A percentile compares a stretch with the other conserved stretches of the same genome.
These are phyloP conservation scores for Megalops cyprinoides DNA, from an alignment of 2,797 vertebrate genomes.

Conservation along the genomic window DNA sequence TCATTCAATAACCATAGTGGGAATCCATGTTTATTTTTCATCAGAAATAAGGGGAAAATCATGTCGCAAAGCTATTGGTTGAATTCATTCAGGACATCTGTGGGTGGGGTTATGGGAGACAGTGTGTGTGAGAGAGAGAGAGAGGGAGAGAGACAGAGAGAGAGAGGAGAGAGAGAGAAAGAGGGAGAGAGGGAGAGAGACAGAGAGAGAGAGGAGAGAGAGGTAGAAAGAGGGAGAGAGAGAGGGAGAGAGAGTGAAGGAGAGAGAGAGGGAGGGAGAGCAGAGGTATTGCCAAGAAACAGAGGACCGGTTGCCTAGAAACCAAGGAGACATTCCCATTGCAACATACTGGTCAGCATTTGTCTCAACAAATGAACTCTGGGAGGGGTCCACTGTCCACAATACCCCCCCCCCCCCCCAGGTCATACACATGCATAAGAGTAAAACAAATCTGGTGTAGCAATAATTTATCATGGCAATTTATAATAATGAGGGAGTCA, in stretches of 20 bases:
- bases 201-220: neutral
- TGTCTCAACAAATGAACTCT: neutral
- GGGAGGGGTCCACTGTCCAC: neutral
- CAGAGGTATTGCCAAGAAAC: neutral
- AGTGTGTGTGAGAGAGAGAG: neutral
- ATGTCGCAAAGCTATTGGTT: neutral
- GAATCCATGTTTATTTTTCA: too few relatives aligned
- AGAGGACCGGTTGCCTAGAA: neutral
- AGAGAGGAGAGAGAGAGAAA: too few relatives aligned
- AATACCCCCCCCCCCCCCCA: too few relatives aligned
- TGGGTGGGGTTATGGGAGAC: too few relatives aligned
- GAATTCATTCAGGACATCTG: neutral
- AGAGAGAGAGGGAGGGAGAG: neutral
- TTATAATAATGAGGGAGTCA: neutral
- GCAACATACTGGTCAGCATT: neutral
- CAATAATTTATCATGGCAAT: neutral
- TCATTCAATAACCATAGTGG: too few relatives aligned
- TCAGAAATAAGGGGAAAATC: too few relatives aligned
- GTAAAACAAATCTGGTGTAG: neutral
- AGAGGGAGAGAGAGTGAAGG: neutral
- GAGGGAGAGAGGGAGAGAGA: neutral
- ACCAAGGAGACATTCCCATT: conserved; percentile 17
- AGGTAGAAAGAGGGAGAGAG: neutral
- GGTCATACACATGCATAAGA: neutral
- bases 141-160: neutral